These are phyloP conservation scores for Cataglyphis altisquamis DNA, from an alignment of 2,888 invertebrate species.

Conservation along the genomic window DNA sequence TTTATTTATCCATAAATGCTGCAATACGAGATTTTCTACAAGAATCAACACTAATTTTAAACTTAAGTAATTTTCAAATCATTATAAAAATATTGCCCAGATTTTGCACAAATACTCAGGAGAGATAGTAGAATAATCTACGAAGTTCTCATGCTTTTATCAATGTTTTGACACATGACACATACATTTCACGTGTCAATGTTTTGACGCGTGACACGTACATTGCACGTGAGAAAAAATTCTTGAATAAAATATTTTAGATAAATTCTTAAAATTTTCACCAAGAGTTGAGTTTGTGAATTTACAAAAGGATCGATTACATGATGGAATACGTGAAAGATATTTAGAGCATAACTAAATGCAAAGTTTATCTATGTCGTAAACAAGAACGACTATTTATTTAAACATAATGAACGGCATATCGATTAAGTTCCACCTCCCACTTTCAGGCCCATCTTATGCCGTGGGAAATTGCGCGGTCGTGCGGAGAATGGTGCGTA, in stretches of 20 bases:
- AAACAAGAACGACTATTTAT: background rate
- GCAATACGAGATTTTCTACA: too few relatives aligned
- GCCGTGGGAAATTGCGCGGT: constrained; percentile 29
- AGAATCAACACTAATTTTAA: too few relatives aligned
- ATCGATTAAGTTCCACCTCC: background rate
- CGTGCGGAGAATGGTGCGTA: constrained; percentile 44
- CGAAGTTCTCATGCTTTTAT: too few relatives aligned
- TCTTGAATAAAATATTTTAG: constrained; percentile 6
- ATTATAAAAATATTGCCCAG: too few relatives aligned
- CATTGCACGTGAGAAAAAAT: background rate
- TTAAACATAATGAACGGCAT: constrained; percentile 33
- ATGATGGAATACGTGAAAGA: background rate
- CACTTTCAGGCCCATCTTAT: background rate
- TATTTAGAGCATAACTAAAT: background rate
- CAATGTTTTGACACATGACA: too few relatives aligned
- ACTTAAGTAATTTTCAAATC: too few relatives aligned
- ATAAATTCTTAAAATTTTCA: background rate
- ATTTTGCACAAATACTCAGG: too few relatives aligned
- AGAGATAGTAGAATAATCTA: too few relatives aligned
- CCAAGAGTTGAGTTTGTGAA: background rate
- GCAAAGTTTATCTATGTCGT: background rate
- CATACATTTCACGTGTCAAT: too few relatives aligned
- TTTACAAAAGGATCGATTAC: background rate
- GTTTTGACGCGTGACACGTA: too few relatives aligned
- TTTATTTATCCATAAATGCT: too few relatives aligned